Base-by-base conservation (phyloP, 2,113 vertebrate species). In the Ranitomeya variabilis region DNA sequence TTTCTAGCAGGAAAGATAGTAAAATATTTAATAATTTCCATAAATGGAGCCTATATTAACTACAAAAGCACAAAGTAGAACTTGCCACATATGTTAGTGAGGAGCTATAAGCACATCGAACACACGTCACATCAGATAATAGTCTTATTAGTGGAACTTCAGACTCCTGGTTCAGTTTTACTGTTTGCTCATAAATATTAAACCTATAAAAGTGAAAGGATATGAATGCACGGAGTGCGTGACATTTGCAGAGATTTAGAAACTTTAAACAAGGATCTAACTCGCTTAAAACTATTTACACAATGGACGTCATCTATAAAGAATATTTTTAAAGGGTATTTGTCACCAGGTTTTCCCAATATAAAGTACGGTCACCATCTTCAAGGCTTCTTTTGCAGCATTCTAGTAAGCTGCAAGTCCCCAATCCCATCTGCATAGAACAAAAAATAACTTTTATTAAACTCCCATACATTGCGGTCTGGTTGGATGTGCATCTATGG, bases 201-300 rank as follows among this genome's bases (percentile, higher is more conserved):
- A 26, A 59, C 13, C 64, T 66, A 64, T 66, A 66, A 79, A 86
- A 80, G 86, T 87, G 76, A 52, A 45, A 67, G 51, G 45, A 31
- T 21, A n/a, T 45, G 77, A 80, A 80, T 87, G 80, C n/a, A 31
- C 80, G n/a, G 59, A 31, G 23, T 31, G 66, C 66, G 66, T 59
- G 45, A 45, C 45, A 67, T 19, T 57, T 59, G 9, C 37, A 45
- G 71, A 18, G 71, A 15, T 74, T 19, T 45, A 18, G 71, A 74
- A 74, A 64, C 57, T 78, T 86, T 86, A 86, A 62, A 51, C 73
- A 64, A 19, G 31, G 55, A n/a, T 60, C 60, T 86, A 86, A 86
- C 31, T 86, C 85, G 54, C 23, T 76, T 18, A 13, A 86, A 54
- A 52, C 51, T 78, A 62, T 86, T 78, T 76, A 73, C 55, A 76